Base-by-base conservation (phyloP, 1,140 invertebrate genomes). In the Drosophila kepulauana region DNA sequence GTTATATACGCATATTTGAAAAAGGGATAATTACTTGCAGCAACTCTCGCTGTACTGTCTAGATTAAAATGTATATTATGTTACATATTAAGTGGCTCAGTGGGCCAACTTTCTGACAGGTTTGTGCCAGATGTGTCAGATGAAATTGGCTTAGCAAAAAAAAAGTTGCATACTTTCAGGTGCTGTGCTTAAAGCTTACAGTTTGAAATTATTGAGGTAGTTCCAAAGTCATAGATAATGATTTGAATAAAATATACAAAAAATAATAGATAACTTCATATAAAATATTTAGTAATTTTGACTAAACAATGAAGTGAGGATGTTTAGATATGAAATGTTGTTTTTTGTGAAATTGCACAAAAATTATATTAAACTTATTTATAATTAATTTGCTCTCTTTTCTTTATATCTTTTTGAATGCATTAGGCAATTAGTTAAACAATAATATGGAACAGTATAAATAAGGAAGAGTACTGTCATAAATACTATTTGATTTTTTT, bases 21-120 rank as follows among this genome's bases (percentile, higher is more conserved):
- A 58, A 58, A 73, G 70, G 84, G 51, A 88, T 87, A 88, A 88
- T 87, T 88, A 82, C 72, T 70, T 74, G 57, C 68, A 65, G 51
- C 51, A 30, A 7, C 43, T 43, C 28, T 25, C 8, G 45, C 6
- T n/a, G 25, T 5, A 4, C 43, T 54, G 5, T 72, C 28, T 33
- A 62, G 74, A 59, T 67, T 72, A 66, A 86, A 86, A 81, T 63
- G 81, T 88, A 43, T 71, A 79, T 76, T 82, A 70, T 48, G 16
- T 57, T 43, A 38, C 46, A 61, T 62, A 38, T 63, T 45, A 54
- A 58, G 54, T 73, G 54, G 28, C n/a, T 54, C 54, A 64, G 28
- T 72, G 41, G 59, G 16, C 28, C 59, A 46, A 38, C 49, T 6
- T 35, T 7, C 13, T 41, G 28, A 8, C 15, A 5, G 8, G 20